phyloP scores from a whole-genome alignment of 2,888 invertebrate species.

The Acrobasis repandana region DNA sequence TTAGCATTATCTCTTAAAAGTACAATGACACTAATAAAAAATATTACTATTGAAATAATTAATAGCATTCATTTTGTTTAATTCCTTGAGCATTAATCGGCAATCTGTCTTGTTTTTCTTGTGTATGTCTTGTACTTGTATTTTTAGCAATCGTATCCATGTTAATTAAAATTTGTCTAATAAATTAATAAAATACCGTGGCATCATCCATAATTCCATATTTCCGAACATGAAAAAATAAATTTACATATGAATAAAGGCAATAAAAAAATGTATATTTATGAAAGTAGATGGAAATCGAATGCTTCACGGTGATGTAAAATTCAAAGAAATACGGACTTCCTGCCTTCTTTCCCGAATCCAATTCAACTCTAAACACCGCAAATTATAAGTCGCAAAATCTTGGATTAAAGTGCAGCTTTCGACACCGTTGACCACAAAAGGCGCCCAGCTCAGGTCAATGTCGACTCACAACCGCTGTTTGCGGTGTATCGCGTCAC shows the following conservation, averaged over 20 bases:
- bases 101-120: too few relatives aligned
- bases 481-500: constrained; percentile 59
- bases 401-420: constrained; percentile 47
- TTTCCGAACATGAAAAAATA: too few relatives aligned
- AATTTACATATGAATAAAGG: too few relatives aligned
- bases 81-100: not conserved
- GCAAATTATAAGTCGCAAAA: constrained; percentile 28
- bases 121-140: too few relatives aligned
- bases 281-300: too few relatives aligned
- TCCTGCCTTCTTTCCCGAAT: not conserved
- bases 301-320: too few relatives aligned
- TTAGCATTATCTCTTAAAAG: not conserved
- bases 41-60: not conserved
- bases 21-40: not conserved
- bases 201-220: too few relatives aligned
- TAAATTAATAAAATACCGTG: too few relatives aligned
- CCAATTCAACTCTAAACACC: not conserved
- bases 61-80: not conserved
- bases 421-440: constrained; percentile 63
- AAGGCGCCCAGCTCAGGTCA: constrained; percentile 64
- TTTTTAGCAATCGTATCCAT: too few relatives aligned
- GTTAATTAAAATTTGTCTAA: too few relatives aligned
- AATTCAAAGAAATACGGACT: not conserved
- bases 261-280: too few relatives aligned
- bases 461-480: constrained; percentile 59